Conservation (phyloP, 2,888 invertebrate genomes). For the Holacanthella duospinosa region DNA sequence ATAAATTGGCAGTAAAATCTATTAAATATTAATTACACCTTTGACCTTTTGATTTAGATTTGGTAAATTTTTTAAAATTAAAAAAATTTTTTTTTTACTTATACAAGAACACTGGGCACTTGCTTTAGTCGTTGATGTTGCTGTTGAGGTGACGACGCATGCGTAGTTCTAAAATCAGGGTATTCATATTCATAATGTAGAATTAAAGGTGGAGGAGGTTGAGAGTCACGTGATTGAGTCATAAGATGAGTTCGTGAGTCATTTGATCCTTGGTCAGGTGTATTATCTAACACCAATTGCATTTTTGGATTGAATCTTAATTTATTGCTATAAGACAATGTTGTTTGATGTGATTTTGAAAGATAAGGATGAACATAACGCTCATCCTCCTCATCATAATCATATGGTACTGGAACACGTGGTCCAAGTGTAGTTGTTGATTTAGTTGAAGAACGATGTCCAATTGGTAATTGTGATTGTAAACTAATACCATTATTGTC, state of each 20-base stretch:
- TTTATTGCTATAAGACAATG: constrained; percentile 2
- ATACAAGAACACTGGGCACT: constrained; percentile 33
- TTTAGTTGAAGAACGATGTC: background rate
- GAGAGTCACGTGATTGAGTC: too few relatives aligned
- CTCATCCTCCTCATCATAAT: constrained; percentile 1
- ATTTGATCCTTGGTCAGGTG: constrained; percentile 18
- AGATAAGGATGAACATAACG: background rate
- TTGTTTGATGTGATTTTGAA: background rate
- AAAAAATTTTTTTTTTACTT: too few relatives aligned
- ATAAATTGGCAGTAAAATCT: too few relatives aligned
- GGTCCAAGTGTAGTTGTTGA: background rate
- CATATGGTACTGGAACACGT: background rate
- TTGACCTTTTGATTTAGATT: too few relatives aligned
- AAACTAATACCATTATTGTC: too few relatives aligned
- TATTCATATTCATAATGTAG: constrained; percentile 26
- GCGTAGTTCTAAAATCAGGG: constrained; percentile 22
- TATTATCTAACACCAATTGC: background rate
- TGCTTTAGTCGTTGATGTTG: constrained; percentile 28
- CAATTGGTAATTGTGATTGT: too few relatives aligned
- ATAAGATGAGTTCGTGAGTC: constrained; percentile 12
- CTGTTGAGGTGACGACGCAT: background rate
- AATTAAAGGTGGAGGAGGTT: constrained; percentile 24
- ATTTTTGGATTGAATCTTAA: constrained; percentile 8
- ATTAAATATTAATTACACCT: too few relatives aligned
- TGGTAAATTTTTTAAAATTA: too few relatives aligned